These are phyloP conservation scores for Drosophila anceps DNA, from an alignment of 2,888 invertebrate species.

Conservation along the genomic window DNA sequence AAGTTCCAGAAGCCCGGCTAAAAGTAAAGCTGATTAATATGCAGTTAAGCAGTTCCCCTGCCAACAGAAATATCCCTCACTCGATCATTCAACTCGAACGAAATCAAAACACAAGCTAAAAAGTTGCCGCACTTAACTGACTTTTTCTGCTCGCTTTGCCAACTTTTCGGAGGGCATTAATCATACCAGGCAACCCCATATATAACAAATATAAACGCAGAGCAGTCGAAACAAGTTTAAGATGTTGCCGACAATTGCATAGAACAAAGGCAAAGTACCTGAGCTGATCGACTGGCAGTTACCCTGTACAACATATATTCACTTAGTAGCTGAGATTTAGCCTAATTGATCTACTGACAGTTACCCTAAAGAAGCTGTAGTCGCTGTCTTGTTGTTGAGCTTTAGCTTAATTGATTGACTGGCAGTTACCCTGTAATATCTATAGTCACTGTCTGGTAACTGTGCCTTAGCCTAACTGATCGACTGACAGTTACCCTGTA, in stretches of 20 bases:
- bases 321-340: neutral
- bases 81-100: neutral
- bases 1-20: slow-evolving; percentile 37
- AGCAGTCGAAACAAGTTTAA: slow-evolving; percentile 23
- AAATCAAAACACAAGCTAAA: slow-evolving; percentile 55
- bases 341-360: neutral
- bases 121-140: slow-evolving; percentile 40
- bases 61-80: neutral
- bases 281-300: slow-evolving; percentile 7
- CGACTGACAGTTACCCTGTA: slow-evolving; percentile 7
- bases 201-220: slow-evolving; percentile 35
- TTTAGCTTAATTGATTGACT: neutral
- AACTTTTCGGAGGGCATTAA: slow-evolving; percentile 64
- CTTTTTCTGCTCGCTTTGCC: slow-evolving; percentile 24
- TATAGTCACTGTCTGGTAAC: neutral
- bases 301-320: neutral
- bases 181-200: slow-evolving; percentile 54
- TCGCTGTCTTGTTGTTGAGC: neutral
- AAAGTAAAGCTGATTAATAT: slow-evolving; percentile 69
- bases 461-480: neutral
- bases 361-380: neutral
- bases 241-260: slow-evolving; percentile 37
- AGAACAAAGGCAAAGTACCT: neutral
- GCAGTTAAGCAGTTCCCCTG: slow-evolving; percentile 67
- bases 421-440: neutral